These are phyloP conservation scores for Centropyge bicolor DNA, from an alignment of 2,797 vertebrate species.

Conservation along the genomic window DNA sequence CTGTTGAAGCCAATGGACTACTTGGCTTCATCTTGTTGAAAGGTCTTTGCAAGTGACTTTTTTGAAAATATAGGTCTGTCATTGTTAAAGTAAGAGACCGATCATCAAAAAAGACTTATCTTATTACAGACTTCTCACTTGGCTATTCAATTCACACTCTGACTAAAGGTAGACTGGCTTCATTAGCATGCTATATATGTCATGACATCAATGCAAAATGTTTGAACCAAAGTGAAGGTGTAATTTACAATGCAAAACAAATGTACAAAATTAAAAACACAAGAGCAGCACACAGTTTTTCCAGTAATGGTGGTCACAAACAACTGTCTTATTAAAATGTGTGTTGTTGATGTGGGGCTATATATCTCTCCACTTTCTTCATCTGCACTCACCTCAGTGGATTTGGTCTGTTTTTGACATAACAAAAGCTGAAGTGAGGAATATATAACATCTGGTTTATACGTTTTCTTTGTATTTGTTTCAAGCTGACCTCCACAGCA, in stretches of 20 bases:
- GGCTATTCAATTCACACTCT: too few species aligned
- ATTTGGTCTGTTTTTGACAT: neutral
- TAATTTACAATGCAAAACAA: neutral
- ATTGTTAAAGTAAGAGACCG: too few species aligned
- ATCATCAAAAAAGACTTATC: too few species aligned
- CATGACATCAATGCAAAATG: neutral
- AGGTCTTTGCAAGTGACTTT: too few species aligned
- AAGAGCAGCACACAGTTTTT: neutral
- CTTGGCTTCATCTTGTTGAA: neutral
- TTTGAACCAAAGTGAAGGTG: neutral
- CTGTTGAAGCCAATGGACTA: neutral
- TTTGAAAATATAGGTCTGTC: too few species aligned
- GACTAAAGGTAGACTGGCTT: neutral
- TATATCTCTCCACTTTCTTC: neutral
- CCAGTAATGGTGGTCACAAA: neutral
- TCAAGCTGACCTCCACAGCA: constrained; percentile 12
- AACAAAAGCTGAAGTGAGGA: neutral
- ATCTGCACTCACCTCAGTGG: neutral
- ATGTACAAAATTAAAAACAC: neutral
- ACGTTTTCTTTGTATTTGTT: neutral
- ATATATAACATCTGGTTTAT: constrained; percentile 13
- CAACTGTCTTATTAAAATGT: too few species aligned
- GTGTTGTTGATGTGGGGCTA: neutral
- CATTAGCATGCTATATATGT: neutral
- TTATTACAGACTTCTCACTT: too few species aligned